These are phyloP conservation scores for Lagodon rhomboides DNA, from an alignment of 2,797 vertebrate genomes.

Conservation along the genomic window DNA sequence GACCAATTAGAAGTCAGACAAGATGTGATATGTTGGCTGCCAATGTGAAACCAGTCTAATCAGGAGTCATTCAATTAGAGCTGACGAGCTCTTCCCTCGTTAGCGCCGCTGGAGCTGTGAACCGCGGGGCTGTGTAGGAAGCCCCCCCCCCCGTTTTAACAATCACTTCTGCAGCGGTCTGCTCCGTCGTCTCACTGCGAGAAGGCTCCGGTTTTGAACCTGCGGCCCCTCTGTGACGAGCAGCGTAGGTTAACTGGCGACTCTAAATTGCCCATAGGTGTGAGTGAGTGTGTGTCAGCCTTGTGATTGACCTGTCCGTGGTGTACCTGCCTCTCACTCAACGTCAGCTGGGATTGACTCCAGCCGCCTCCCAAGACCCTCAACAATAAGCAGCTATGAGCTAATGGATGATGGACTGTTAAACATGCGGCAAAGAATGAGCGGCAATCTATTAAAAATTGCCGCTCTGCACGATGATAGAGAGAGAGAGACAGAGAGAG, in stretches of 20 bases:
- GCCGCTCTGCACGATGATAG: constrained; percentile 40
- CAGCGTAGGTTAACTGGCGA: not conserved
- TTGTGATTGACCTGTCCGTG: not conserved
- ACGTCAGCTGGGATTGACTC: not conserved
- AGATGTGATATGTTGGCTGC: constrained; percentile 75
- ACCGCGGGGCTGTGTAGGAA: constrained; percentile 29
- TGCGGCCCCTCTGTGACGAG: not conserved
- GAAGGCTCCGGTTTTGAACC: not conserved
- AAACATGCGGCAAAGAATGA: constrained; percentile 52
- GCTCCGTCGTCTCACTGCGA: not conserved
- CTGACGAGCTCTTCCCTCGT: constrained; percentile 56
- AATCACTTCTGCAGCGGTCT: constrained; percentile 24
- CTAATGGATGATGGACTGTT: constrained; percentile 39
- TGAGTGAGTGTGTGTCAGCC: not conserved
- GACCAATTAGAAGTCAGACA: constrained; percentile 72
- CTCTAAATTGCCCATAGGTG: not conserved
- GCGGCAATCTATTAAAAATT: constrained; percentile 48
- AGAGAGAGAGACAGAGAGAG: not conserved
- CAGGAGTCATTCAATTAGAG: constrained; percentile 79
- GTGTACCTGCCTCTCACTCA: not conserved
- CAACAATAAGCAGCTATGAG: not conserved
- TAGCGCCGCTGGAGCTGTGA: constrained; percentile 52
- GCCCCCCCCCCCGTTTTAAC: constrained; percentile 32
- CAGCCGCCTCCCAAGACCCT: not conserved
- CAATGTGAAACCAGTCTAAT: constrained; percentile 79